Base-by-base conservation (phyloP, 2,797 vertebrate species). In the Mus spretus region DNA sequence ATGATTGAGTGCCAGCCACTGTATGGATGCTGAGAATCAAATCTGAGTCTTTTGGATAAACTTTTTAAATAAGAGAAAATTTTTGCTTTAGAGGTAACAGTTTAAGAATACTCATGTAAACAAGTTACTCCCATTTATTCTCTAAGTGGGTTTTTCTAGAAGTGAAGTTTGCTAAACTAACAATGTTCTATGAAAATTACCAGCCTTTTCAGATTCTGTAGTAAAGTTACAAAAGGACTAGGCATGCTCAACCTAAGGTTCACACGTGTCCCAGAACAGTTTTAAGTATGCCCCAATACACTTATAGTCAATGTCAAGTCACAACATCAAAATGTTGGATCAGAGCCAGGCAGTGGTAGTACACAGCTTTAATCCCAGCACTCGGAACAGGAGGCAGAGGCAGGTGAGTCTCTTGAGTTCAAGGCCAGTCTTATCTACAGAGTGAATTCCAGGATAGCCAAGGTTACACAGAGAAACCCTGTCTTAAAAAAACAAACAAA, bases 81-180 rank as follows among this genome's bases (percentile, higher is more conserved):
- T 26, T 61, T 74, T 92, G 65, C 77, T 72, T 94, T 94, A 91
- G 11, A 94, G 31, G 70, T 92, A 59, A 82, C 11, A 65, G 28
- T 91, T 19, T 24, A 94, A 93, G 22, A 72, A 65, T 91, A 94
- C 70, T 91, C 96, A 84, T 13, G 26, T 59, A 92, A 93, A 93
- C 13, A 93, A 59, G 84, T 93, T 89, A 79, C 53, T 95, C n/a
- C 93, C 89, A 87, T 81, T 93, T 85, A 83, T 78, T 85, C 53
- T 67, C 34, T 70, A 91, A 91, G 55, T 40, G 22, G 6, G 19
- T 72, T 91, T 92, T 90, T 50, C 40, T 13, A 55, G 37, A 14
- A 20, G 20, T 90, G 17, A 89, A 67, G 40, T 89, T 88, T 93
- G 87, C 40, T 50, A 94, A 94, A 74, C 15, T 84, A 53, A 81